These are phyloP conservation scores for Loripinus fragilis DNA, from an alignment of 2,888 invertebrate species.

Conservation along the genomic window DNA sequence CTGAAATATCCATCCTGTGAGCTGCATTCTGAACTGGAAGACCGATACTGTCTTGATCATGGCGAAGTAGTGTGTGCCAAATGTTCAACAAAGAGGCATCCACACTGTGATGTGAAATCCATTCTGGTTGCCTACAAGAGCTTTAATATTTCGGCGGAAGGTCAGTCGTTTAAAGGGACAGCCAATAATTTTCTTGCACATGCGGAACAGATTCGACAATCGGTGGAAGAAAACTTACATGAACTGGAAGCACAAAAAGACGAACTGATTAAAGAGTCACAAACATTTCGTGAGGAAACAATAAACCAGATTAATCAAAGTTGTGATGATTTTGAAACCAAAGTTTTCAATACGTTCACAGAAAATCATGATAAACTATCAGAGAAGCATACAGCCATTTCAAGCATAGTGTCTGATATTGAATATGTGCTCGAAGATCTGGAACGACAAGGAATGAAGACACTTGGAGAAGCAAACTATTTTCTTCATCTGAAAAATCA, in stretches of 20 bases:
- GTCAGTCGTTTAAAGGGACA: constrained; percentile 3
- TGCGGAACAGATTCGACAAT: background rate
- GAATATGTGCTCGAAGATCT: background rate
- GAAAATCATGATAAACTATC: background rate
- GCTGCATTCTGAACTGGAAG: background rate
- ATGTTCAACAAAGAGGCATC: background rate
- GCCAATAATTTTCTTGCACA: constrained; percentile 1
- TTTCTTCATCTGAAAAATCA: background rate
- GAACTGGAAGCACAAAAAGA: constrained; percentile 4
- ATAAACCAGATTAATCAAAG: constrained; percentile 1
- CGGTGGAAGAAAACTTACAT: background rate
- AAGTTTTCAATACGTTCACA: background rate
- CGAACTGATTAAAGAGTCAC: background rate
- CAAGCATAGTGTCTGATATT: background rate
- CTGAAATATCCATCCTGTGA: background rate
- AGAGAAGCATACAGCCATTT: background rate
- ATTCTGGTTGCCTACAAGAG: background rate
- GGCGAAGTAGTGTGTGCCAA: background rate
- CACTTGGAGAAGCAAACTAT: background rate
- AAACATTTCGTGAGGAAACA: background rate
- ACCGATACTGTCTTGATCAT: constrained; percentile 6
- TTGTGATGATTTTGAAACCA: constrained; percentile 9
- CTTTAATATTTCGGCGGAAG: constrained; percentile 6
- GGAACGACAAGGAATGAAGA: background rate
- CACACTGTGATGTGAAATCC: background rate